These are phyloP conservation scores for Neuroscelio doddi DNA, from an alignment of 2,888 invertebrate species.

Conservation along the genomic window DNA sequence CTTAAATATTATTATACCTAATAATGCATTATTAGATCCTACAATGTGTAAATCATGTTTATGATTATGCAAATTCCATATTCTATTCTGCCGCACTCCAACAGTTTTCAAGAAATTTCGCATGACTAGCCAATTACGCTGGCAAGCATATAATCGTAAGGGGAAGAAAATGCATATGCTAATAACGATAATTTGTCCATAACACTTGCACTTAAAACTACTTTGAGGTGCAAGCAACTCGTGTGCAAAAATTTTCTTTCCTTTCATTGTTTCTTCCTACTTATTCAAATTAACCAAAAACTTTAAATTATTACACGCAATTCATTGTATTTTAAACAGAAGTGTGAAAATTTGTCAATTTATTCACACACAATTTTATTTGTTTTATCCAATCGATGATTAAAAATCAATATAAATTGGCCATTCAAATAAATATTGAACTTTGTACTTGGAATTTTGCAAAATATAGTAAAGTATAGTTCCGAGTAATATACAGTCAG, in stretches of 20 bases:
- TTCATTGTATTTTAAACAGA: too few species aligned
- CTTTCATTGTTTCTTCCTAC: neutral
- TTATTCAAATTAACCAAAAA: too few species aligned
- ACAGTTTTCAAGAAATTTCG: conserved; percentile 20
- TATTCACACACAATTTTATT: too few species aligned
- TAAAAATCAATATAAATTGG: too few species aligned
- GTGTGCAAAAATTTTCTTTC: conserved; percentile 2
- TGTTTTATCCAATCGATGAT: too few species aligned
- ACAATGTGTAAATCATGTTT: conserved; percentile 15
- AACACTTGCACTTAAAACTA: conserved; percentile 37
- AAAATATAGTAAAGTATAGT: too few species aligned
- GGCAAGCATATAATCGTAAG: conserved; percentile 12
- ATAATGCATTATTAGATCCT: conserved; percentile 3
- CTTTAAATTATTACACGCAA: too few species aligned
- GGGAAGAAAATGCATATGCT: conserved; percentile 13
- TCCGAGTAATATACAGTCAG: neutral
- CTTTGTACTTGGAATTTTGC: too few species aligned
- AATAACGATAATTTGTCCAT: conserved; percentile 12
- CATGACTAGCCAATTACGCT: conserved; percentile 28
- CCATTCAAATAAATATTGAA: too few species aligned
- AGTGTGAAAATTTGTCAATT: too few species aligned
- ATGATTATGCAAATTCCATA: conserved; percentile 12
- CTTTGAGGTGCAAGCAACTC: neutral
- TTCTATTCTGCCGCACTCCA: conserved; percentile 3
- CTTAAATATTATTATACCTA: neutral